Percentiles rank a stretch among this genome's conserved stretches.
phyloP scores from a whole-genome alignment of 2,888 invertebrate genomes.

The Drosophila nr. fundita region DNA sequence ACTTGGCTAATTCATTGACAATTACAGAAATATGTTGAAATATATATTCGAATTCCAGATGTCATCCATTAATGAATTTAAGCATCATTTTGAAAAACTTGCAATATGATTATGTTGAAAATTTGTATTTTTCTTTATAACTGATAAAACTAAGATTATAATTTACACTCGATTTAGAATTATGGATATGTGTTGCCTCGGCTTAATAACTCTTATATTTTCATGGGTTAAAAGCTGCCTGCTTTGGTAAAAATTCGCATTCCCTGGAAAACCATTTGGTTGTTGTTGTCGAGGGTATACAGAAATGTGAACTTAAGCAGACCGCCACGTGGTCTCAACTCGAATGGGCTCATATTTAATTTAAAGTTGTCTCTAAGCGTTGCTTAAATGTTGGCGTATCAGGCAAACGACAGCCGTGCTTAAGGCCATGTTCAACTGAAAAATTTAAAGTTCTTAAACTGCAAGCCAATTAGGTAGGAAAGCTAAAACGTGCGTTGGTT shows the following conservation, averaged over 20 bases:
- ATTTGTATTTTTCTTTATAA: background rate
- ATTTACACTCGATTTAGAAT: no score
- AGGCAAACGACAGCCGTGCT: constrained; percentile 12
- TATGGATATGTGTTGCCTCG: no score
- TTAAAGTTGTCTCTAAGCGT: constrained; percentile 33
- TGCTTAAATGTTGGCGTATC: constrained; percentile 42
- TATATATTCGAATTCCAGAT: background rate
- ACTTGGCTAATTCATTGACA: background rate
- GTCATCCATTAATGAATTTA: background rate
- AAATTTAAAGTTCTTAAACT: constrained; percentile 29
- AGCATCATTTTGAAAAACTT: background rate
- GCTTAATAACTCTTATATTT: background rate
- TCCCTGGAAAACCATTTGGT: background rate
- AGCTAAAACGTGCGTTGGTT: constrained; percentile 51
- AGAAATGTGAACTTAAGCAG: constrained; percentile 42
- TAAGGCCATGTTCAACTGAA: constrained; percentile 28
- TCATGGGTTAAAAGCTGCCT: background rate
- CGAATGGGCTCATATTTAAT: constrained; percentile 31
- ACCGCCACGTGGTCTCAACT: constrained; percentile 33
- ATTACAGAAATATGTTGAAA: background rate
- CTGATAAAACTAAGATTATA: no score
- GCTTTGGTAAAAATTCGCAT: background rate
- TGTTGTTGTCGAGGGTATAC: constrained; percentile 19
- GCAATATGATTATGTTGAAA: background rate
- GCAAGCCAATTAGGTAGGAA: constrained; percentile 62